Evolutionary conservation across 2,113 vertebrate species (phyloP).

Genomic region (Syrrhaptes paradoxus): DNA sequence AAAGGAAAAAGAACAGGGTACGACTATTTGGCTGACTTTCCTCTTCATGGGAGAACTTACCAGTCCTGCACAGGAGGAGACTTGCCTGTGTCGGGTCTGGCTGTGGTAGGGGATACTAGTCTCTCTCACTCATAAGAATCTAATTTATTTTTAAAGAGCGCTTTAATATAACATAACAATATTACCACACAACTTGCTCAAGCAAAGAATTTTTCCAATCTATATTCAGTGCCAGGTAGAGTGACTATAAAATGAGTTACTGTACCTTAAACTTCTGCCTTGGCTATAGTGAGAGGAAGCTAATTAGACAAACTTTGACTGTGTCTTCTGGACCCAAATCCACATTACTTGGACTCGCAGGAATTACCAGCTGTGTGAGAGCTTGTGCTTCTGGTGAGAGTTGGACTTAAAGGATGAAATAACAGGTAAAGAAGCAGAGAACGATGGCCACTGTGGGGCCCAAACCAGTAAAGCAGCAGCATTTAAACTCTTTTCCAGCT

Average conservation of each 20-base stretch:
- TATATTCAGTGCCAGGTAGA: slow-evolving; percentile 56
- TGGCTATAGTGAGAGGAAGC: slow-evolving; percentile 56
- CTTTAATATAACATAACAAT: slow-evolving; percentile 60
- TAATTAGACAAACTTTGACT: slow-evolving; percentile 65
- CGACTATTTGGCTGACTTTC: not conserved
- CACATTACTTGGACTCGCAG: not conserved
- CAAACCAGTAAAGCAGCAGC: not conserved
- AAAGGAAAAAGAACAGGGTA: not conserved
- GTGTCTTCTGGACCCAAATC: slow-evolving; percentile 34
- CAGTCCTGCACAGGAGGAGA: not conserved
- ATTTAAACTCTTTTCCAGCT: slow-evolving; percentile 5
- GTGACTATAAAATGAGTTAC: slow-evolving; percentile 67
- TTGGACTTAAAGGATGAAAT: not conserved
- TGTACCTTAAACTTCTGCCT: slow-evolving; percentile 53
- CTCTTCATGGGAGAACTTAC: not conserved
- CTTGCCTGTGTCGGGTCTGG: not conserved
- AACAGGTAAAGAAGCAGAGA: not conserved
- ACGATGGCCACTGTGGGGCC: not conserved
- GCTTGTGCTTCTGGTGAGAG: not conserved
- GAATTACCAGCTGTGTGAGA: not conserved
- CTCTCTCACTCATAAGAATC: not conserved
- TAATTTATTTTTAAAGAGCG: slow-evolving; percentile 62
- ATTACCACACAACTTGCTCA: slow-evolving; percentile 62
- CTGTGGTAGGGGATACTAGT: not conserved
- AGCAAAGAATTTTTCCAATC: slow-evolving; percentile 70